Evolutionary conservation across 1,140 invertebrate genomes (phyloP).

Genomic region (Drosophila malerkotliana): DNA sequence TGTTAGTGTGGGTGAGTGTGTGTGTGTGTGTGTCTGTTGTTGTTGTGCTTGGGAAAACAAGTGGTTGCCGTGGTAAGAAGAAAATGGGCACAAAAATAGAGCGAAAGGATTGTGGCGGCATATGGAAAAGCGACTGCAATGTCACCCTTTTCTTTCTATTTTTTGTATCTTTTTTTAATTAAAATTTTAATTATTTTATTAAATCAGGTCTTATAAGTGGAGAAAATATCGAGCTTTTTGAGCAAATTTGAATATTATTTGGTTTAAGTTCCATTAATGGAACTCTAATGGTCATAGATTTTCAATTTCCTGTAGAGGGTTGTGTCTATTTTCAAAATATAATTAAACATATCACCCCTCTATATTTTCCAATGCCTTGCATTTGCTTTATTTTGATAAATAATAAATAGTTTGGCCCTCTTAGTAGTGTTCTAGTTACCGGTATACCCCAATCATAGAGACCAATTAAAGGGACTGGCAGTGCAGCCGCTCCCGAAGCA

Average conservation of each 20-base stretch:
- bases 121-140: conserved; percentile 22
- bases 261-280: too few relatives aligned
- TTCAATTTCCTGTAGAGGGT: too few relatives aligned
- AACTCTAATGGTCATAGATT: too few relatives aligned
- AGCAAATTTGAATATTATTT: too few relatives aligned
- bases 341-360: not conserved
- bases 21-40: conserved; percentile 56
- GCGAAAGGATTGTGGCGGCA: conserved; percentile 39
- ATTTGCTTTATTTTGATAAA: not conserved
- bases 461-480: conserved; percentile 13
- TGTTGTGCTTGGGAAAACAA: conserved; percentile 83
- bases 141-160: conserved; percentile 9
- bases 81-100: conserved; percentile 53
- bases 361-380: not conserved
- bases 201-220: too few relatives aligned
- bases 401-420: not conserved
- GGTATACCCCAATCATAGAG: not conserved
- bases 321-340: not conserved
- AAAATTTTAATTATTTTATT: too few relatives aligned
- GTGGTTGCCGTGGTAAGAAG: conserved; percentile 83
- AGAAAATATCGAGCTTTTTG: too few relatives aligned
- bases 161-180: not conserved
- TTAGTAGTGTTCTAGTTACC: not conserved
- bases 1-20: conserved; percentile 2
- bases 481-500: conserved; percentile 21